Base-by-base conservation (phyloP, 2,888 invertebrate species). In the Blastobasis adustella region DNA sequence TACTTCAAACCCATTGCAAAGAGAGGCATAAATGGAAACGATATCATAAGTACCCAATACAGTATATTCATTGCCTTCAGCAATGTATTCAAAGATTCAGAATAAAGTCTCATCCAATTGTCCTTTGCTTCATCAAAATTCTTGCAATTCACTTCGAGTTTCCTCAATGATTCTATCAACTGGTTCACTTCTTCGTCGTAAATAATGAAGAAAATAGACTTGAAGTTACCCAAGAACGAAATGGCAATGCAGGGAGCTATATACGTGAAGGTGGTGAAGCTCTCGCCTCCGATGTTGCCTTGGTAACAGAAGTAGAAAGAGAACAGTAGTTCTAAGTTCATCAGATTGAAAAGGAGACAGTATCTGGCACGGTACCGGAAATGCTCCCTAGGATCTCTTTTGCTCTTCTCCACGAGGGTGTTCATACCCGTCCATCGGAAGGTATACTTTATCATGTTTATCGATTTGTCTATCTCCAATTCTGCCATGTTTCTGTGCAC, bases 181-280 rank as follows among this genome's bases (percentile, higher is more conserved):
- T 65, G 55, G 5, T 66, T 58, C 0, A 69, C 54, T 9, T 55
- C 45, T 0, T 60, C 50, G 46, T 70, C 67, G 45, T 71, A 59
- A 1, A 60, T 4, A 1, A 72, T 49, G 4, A 76, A 38, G 7
- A 57, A 62, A 0, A 67, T 37, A 0, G 61, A 60, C 52, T 79
- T 78, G 0, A 66, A 37, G 40, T 60, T 61, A 0, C 59, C 60
- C 4, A 77, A 52, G 1, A 58, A 55, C 40, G 63, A 65, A 1
- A 70, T 45, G 0, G 58, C 58, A 1, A 77, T 57, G 45, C 80
- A 78, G 0, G 81, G 81, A 0, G 72, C 65, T 0, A 62, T 59
- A 44, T 66, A 73, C 0, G 77, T 76, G 0, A 79, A 46, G 37
- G 65, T 63, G 0, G 62, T 61, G 4, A 80, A 72, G 5, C 60